A percentile compares a stretch with the other conserved stretches of the same genome.
Evolutionary conservation across 2,888 invertebrate species (phyloP).

Genomic region (Euplexia lucipara): DNA sequence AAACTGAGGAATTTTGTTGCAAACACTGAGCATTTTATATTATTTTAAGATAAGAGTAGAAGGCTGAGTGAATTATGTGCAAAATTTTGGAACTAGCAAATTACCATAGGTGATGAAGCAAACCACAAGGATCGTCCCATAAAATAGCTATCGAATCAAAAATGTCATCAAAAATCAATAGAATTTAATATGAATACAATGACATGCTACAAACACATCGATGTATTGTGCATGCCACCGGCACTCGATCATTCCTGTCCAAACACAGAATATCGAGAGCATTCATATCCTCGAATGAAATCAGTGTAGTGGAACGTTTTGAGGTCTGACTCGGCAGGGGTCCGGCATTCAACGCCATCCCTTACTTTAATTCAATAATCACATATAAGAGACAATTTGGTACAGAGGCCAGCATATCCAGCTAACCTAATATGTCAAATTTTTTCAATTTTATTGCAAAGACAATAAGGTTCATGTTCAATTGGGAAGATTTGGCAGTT

Average conservation of each 20-base stretch:
- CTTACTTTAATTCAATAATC: conserved; percentile 85
- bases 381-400: conserved; percentile 70
- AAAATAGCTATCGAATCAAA: not conserved
- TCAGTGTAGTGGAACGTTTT: conserved; percentile 71
- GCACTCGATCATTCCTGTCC: conserved; percentile 76
- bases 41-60: not conserved
- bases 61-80: not conserved
- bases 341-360: conserved; percentile 73
- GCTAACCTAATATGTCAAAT: too few species aligned
- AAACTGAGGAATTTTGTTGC: too few species aligned
- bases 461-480: too few species aligned
- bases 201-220: conserved; percentile 11
- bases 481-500: too few species aligned
- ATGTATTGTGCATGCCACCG: conserved; percentile 51
- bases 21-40: too few species aligned
- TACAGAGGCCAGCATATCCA: too few species aligned
- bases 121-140: not conserved
- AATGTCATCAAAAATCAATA: conserved; percentile 27
- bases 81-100: not conserved
- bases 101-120: not conserved
- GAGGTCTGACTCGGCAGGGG: conserved; percentile 79
- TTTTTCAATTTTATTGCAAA: too few species aligned
- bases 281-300: conserved; percentile 71
- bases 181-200: conserved; percentile 15
- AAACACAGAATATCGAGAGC: conserved; percentile 75